Evolutionary conservation across 1,140 invertebrate species (phyloP), one percentile per base, ranked within the genome.

Genomic region (Vanessa atalanta): DNA sequence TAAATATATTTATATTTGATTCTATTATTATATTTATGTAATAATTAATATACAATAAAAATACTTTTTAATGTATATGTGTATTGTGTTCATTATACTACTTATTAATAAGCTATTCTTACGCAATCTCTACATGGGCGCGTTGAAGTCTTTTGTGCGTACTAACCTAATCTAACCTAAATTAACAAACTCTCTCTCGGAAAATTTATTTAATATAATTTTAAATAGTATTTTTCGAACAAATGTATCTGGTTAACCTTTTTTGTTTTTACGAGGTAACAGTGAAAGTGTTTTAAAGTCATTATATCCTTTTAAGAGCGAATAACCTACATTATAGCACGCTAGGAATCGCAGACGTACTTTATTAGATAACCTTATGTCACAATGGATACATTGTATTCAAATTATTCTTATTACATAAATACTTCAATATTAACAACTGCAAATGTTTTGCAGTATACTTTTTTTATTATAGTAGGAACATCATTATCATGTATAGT

Each of bases 131-230:
- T 26, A 31, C n/a, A 67, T 51, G 43, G 50, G 67, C 81, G 81
- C 87, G 87, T 88, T 88, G 83, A 87, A 79, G 70, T 88, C 85
- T 86, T 87, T 88, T 83, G 66, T 76, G 61, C 47, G 57, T 23
- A 61, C 23, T 14, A 3, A 16, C 7, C 9, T 23, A 55, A 20
- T 55, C 9, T 23, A 11, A 43, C 37, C 37, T 43, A 43, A 43
- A 43, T 11, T 9, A 43, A 43, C 1, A 8, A 5, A 11, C 37
- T 43, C 37, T 43, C 37, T 43, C 37, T 43, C 1, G 6, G 37
- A 1, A 43, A 9, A 43, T 5, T 43, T 43, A 43, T 43, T 43
- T 43, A 8, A 9, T 43, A 43, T 0, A 0, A 51, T 51, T 51
- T 51, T 51, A 2, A 31, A 71, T 74, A 47, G 47, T 37, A 72